Percentiles rank a stretch among this genome's conserved stretches.
Conservation (phyloP, 1,140 invertebrate genomes). For the Diuraphis noxia region DNA sequence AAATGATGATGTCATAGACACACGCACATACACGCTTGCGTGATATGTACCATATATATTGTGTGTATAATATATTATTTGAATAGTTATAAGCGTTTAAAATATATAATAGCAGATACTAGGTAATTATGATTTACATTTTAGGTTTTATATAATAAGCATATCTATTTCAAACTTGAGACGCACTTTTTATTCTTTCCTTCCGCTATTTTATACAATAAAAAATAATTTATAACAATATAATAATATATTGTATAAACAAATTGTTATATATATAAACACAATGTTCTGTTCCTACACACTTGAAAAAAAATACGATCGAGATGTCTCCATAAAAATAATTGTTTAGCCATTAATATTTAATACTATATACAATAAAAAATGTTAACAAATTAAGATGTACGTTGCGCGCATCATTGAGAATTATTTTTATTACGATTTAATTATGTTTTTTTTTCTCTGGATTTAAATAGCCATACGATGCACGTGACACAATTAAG, state of each 20-base stretch:
- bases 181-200: background rate
- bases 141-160: background rate
- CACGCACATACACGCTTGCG: background rate
- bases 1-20: conserved; percentile 23
- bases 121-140: background rate
- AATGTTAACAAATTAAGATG: background rate
- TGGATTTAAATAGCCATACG: background rate
- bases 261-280: too few species aligned
- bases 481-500: background rate
- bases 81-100: background rate
- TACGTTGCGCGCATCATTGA: background rate
- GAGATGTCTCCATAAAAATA: background rate
- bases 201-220: background rate
- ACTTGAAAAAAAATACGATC: background rate
- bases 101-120: conserved; percentile 19
- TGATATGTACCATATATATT: background rate
- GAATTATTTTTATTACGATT: background rate
- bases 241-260: too few species aligned
- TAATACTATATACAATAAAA: background rate
- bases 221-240: too few species aligned
- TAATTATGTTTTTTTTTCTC: background rate
- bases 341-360: background rate
- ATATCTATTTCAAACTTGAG: background rate
- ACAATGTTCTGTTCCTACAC: background rate
- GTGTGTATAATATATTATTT: background rate